These are phyloP conservation scores for Syngnathus typhle DNA, from an alignment of 2,113 vertebrate genomes.

Conservation along the genomic window DNA sequence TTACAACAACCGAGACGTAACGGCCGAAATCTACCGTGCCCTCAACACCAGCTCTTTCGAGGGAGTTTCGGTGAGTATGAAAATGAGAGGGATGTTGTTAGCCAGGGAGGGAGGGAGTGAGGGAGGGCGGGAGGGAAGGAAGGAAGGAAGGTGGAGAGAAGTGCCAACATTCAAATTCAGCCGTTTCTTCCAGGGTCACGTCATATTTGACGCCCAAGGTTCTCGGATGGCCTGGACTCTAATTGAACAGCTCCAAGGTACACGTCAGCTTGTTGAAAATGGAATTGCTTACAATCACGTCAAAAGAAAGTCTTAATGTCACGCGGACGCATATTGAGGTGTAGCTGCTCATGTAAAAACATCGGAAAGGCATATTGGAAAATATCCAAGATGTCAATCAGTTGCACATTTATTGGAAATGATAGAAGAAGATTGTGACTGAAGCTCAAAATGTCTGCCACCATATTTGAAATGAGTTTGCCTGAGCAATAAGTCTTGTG, in stretches of 20 bases:
- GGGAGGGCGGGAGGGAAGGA: not conserved
- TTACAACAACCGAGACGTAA: conserved; percentile 88
- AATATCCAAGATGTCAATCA: too few species aligned
- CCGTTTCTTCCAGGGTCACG: conserved; percentile 76
- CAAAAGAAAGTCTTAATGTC: not conserved
- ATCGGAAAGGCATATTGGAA: too few species aligned
- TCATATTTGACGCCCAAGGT: conserved; percentile 89
- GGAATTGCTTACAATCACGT: not conserved
- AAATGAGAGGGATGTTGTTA: not conserved
- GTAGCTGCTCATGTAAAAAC: too few species aligned
- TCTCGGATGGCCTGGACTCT: conserved; percentile 94
- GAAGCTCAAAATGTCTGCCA: too few species aligned
- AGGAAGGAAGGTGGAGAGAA: not conserved
- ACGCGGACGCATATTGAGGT: too few species aligned
- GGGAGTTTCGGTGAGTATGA: conserved; percentile 82
- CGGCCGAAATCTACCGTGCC: conserved; percentile 84
- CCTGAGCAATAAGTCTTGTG: not conserved
- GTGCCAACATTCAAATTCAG: conserved; percentile 2
- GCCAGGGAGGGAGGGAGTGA: not conserved
- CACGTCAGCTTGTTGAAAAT: not conserved
- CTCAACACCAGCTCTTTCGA: conserved; percentile 91
- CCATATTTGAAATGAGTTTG: not conserved
- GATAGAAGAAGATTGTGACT: too few species aligned
- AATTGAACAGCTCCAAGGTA: conserved; percentile 90
- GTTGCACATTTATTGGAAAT: too few species aligned